Evolutionary conservation across 2,113 vertebrate genomes (phyloP), one percentile per base, ranked within the genome.

Genomic region (Recurvirostra avosetta): DNA sequence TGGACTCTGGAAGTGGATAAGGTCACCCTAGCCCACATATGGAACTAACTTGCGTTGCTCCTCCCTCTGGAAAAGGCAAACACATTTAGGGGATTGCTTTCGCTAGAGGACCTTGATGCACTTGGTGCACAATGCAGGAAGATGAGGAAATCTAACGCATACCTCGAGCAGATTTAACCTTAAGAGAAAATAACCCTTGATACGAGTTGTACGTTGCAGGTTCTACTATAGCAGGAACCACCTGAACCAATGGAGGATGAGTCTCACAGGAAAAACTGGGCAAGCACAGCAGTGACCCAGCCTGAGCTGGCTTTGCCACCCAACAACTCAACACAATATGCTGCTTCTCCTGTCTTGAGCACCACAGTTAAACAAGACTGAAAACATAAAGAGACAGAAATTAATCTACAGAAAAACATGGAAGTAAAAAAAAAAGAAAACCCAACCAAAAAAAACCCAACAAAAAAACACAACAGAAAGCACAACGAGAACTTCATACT

Each of bases 271-370:
- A 66, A 71, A 45, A 55, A 61, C 8, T 29, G 25, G 29, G 10
- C 25, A 79, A 5, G 1, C 2, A 2, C 4, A 62, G 11, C 12
- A 12, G 14, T 3, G 4, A 79, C 22, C 22, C 29, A 30, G 12
- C 3, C 8, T 25, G 22, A 47, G 22, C 3, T 11, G 0, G 32
- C 40, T 71, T 79, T 27, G 13, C 12, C 32, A 52, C 2, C 2
- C 18, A 83, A 36, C 9, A 74, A 6, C 29, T 66, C 25, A 22
- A 65, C 2, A 59, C 2, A 36, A 14, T 29, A 22, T 25, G 18
- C 40, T 40, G 5, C 43, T 82, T 74, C 30, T 71, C 32, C 47
- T 17, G 7, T 36, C 43, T 63, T 65, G n/a, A 72, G 21, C 29
- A 41, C 13, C 47, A 75, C 8, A 61, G 40, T 40, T 40, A 75